A percentile compares a stretch with the other conserved stretches of the same genome.
These are phyloP conservation scores for Lerema accius DNA, from an alignment of 1,140 invertebrate species.

Conservation along the genomic window DNA sequence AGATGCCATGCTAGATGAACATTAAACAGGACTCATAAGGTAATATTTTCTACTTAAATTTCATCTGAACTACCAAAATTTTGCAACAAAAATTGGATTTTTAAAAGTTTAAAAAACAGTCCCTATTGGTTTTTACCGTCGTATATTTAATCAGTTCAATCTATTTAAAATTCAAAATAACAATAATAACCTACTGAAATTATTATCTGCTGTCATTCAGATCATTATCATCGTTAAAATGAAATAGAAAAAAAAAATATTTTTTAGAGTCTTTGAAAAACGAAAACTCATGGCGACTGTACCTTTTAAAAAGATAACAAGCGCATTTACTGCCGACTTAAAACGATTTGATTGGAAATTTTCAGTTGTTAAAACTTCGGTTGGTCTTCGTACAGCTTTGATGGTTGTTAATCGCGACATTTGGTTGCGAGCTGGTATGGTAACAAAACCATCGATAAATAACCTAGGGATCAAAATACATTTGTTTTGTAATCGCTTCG, in stretches of 20 bases:
- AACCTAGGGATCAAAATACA: slow-evolving; percentile 5
- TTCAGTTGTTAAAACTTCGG: slow-evolving; percentile 14
- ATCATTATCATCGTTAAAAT: slow-evolving; percentile 41
- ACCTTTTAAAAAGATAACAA: slow-evolving; percentile 19
- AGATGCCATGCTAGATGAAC: not conserved
- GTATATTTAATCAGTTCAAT: too few relatives aligned
- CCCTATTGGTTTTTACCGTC: too few relatives aligned
- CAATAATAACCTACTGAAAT: too few relatives aligned
- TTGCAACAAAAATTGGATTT: too few relatives aligned
- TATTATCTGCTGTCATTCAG: too few relatives aligned
- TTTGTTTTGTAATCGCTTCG: slow-evolving; percentile 12
- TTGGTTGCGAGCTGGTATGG: slow-evolving; percentile 5
- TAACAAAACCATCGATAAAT: slow-evolving; percentile 10
- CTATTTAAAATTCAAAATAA: too few relatives aligned
- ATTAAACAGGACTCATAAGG: too few relatives aligned
- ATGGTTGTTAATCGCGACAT: slow-evolving; percentile 14
- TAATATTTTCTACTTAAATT: not conserved
- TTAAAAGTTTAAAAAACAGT: too few relatives aligned
- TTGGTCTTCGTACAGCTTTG: slow-evolving; percentile 15
- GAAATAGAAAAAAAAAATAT: slow-evolving; percentile 48
- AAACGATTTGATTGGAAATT: slow-evolving; percentile 19
- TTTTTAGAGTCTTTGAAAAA: slow-evolving; percentile 30
- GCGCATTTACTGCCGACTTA: slow-evolving; percentile 14
- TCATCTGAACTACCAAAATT: not conserved
- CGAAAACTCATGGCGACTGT: not conserved